Evolutionary conservation across 64 coral and sea anemone species (phyloP), one percentile per base, ranked within the genome.

Genomic region (Pachyseris speciosa): DNA sequence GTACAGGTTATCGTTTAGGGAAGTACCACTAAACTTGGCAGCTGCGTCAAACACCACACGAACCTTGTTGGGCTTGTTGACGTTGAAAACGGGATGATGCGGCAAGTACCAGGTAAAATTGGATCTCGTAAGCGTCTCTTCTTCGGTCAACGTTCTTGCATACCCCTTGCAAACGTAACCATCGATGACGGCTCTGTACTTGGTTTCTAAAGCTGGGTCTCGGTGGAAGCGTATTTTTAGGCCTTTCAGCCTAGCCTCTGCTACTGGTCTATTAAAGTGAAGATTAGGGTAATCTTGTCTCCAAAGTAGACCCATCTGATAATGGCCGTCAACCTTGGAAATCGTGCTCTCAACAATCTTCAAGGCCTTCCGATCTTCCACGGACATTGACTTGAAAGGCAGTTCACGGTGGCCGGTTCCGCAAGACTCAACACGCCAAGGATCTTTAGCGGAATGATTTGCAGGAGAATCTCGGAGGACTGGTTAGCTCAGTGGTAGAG

Each of bases 31-130:
- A 41, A 67, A 69, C 61, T 28, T 45, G 11, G 83, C 64, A 4
- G 68, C 76, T 0, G n/a, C n/a, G n/a, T n/a, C n/a, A n/a, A n/a
- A n/a, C n/a, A n/a, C n/a, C n/a, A n/a, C n/a, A n/a, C n/a, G n/a
- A n/a, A n/a, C n/a, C n/a, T n/a, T n/a, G n/a, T n/a, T n/a, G n/a
- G 85, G 52, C 38, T 83, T 83, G 78, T 63, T 83, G 6, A 49
- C 42, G 38, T 83, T 83, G 3, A 64, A 12, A 4, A 83, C 78
- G 5, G 51, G 52, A 19, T 87, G 47, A 40, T 87, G 69, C 40
- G 69, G 50, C 5, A 87, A 39, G 9, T 60, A 73, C 69, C 69
- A 87, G 11, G 30, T 57, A 3, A 33, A 9, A 9, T 40, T 83
- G 9, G 17, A 17, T 37, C 11, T 48, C 5, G 19, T 61, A 15